phyloP scores from a whole-genome alignment of 2,797 vertebrate genomes.

The Sebastes trivittatus region DNA sequence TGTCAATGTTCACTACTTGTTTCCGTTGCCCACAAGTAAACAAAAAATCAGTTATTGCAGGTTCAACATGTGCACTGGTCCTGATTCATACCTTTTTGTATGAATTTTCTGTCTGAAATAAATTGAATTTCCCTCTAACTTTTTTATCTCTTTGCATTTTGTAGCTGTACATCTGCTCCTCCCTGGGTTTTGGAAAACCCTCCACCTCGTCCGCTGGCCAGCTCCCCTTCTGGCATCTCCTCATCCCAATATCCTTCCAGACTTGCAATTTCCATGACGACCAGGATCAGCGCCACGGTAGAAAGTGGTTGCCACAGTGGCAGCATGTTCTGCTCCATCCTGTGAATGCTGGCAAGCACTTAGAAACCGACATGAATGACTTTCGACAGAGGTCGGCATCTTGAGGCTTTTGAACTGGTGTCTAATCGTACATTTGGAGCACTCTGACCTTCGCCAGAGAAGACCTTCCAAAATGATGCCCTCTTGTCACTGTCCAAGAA shows the following conservation, averaged over 20 bases:
- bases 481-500: background rate
- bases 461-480: background rate
- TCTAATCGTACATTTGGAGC: background rate
- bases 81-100: background rate
- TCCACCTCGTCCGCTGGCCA: slow-evolving; percentile 86
- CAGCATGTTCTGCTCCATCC: slow-evolving; percentile 89
- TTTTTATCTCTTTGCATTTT: background rate
- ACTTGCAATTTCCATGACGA: slow-evolving; percentile 85
- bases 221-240: slow-evolving; percentile 76
- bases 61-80: background rate
- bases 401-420: background rate
- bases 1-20: background rate
- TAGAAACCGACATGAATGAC: background rate
- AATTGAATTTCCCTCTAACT: background rate
- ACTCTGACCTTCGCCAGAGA: background rate
- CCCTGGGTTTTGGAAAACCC: slow-evolving; percentile 89
- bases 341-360: slow-evolving; percentile 73
- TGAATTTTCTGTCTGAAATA: background rate
- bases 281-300: slow-evolving; percentile 88
- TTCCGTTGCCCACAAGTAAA: too few species aligned
- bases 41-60: background rate
- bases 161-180: slow-evolving; percentile 65
- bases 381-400: background rate
- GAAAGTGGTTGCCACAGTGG: slow-evolving; percentile 89
- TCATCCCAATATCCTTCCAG: slow-evolving; percentile 79